Conservation (phyloP, 2,888 invertebrate species). For the Euzetes globulus region DNA sequence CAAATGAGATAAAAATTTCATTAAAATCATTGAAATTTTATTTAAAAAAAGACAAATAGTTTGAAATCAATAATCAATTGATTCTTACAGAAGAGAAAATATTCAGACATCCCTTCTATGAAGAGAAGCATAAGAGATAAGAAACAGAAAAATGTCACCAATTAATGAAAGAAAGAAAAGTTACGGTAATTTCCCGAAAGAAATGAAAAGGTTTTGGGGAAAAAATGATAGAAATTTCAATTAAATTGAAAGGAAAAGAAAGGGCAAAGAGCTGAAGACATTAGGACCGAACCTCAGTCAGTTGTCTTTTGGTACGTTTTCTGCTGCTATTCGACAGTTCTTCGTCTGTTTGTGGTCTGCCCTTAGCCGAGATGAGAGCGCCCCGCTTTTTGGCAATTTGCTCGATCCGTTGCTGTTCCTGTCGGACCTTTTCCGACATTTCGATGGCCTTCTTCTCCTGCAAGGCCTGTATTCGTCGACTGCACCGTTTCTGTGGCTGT, state of each 20-base stretch:
- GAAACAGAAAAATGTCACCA: background rate
- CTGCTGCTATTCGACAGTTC: background rate
- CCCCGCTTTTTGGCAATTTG: constrained; percentile 45
- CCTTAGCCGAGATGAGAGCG: constrained; percentile 48
- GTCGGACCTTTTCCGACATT: constrained; percentile 38
- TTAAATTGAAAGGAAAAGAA: background rate
- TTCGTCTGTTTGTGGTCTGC: constrained; percentile 46
- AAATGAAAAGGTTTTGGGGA: background rate
- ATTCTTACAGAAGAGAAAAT: constrained; percentile 21
- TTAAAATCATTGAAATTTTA: too few relatives aligned
- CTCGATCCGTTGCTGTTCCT: constrained; percentile 41
- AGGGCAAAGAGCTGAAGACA: background rate
- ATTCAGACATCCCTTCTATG: constrained; percentile 11
- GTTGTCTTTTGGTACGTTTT: background rate
- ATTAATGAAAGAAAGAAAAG: background rate
- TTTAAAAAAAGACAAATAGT: background rate
- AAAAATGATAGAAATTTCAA: background rate
- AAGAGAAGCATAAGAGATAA: background rate
- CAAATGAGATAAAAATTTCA: constrained; percentile 2
- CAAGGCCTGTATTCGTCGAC: constrained; percentile 60
- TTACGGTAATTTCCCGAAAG: background rate
- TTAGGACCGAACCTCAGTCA: background rate
- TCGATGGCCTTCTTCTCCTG: constrained; percentile 39
- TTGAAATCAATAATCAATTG: background rate
- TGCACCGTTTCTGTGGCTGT: constrained; percentile 47